Evolutionary conservation across 1,140 invertebrate genomes (phyloP).

Genomic region (Dinothrombium tinctorium): DNA sequence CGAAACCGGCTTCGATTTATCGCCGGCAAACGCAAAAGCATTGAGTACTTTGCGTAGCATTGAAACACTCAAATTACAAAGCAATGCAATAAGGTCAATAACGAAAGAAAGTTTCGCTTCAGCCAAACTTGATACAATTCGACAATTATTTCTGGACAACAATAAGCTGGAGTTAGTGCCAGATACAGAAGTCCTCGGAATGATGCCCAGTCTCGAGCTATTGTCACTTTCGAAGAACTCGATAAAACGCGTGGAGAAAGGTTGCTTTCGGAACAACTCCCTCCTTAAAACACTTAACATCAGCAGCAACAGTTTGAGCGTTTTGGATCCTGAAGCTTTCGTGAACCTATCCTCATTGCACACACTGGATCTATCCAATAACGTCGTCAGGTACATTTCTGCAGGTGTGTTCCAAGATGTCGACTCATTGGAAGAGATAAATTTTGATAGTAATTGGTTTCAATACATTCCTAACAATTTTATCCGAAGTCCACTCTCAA

Average conservation of each 20-base stretch:
- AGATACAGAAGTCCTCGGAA: slow-evolving; percentile 39
- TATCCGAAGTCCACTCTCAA: slow-evolving; percentile 29
- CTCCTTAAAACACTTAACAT: slow-evolving; percentile 24
- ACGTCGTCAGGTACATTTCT: slow-evolving; percentile 47
- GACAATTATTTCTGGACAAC: slow-evolving; percentile 43
- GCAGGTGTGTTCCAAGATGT: slow-evolving; percentile 42
- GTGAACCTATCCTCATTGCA: slow-evolving; percentile 35
- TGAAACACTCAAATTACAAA: slow-evolving; percentile 45
- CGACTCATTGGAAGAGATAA: slow-evolving; percentile 37
- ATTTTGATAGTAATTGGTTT: slow-evolving; percentile 54
- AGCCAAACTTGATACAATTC: slow-evolving; percentile 28
- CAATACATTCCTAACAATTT: slow-evolving; percentile 47
- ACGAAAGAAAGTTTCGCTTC: slow-evolving; percentile 26
- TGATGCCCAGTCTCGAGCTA: slow-evolving; percentile 39
- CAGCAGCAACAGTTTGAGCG: slow-evolving; percentile 37
- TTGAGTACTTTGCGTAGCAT: slow-evolving; percentile 15
- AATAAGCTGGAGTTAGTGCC: slow-evolving; percentile 48
- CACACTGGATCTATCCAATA: slow-evolving; percentile 44
- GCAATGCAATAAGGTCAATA: slow-evolving; percentile 37
- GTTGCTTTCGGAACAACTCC: slow-evolving; percentile 12
- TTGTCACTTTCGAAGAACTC: slow-evolving; percentile 18
- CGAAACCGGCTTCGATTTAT: slow-evolving; percentile 2
- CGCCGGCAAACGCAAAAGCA: background rate
- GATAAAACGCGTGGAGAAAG: slow-evolving; percentile 12
- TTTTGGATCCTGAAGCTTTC: slow-evolving; percentile 46